Base-by-base conservation (phyloP, 2,113 vertebrate genomes). In the Brachyhypopomus occidentalis region DNA sequence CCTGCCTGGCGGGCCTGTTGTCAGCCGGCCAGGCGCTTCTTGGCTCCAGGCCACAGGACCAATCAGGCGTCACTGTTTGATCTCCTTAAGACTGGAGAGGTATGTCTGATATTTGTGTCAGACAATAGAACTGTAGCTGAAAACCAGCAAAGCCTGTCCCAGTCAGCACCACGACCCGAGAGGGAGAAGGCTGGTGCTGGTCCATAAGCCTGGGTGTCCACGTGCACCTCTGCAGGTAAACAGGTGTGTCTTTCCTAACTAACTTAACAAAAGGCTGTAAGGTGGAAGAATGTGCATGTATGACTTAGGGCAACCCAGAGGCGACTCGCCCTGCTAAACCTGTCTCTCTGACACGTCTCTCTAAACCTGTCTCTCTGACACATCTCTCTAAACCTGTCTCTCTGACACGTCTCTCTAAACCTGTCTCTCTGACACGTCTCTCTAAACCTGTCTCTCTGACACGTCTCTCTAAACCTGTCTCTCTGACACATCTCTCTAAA, bases 311-410 rank as follows among this genome's bases (percentile, higher is more conserved):
- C 45, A 56, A 19, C 4, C 36, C 7, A 5, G 56, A 64, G 14
- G 14, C 2, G 72, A 16, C 79, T 58, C 79, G 30, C 79, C 79
- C 79, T 17, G 25, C 59, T 66, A 30, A 14, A 75, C 60, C 60
- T 7, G 48, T 27, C 69, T 55, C 6, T 17, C 14, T 20, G 72
- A 16, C 79, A 67, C 79, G 48, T 27, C 69, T 55, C 9, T 20
- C 59, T 66, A 30, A 14, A 75, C 60, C 60, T 7, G 48, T 27
- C 69, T 55, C 6, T 17, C 16, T 20, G 30, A 30, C 30, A 1
- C 52, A 41, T 11, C 41, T 45, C 6, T 11, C 41, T 8, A 7
- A 75, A 75, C 72, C 60, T 5, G 52, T 27, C 59, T 55, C 4
- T 23, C 16, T n/a, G 52, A 59, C 34, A 41, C 9, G 41, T 59